A percentile compares a stretch with the other conserved stretches of the same genome.
Evolutionary conservation across 2,888 invertebrate genomes (phyloP).

Genomic region (Bombyx huttoni): DNA sequence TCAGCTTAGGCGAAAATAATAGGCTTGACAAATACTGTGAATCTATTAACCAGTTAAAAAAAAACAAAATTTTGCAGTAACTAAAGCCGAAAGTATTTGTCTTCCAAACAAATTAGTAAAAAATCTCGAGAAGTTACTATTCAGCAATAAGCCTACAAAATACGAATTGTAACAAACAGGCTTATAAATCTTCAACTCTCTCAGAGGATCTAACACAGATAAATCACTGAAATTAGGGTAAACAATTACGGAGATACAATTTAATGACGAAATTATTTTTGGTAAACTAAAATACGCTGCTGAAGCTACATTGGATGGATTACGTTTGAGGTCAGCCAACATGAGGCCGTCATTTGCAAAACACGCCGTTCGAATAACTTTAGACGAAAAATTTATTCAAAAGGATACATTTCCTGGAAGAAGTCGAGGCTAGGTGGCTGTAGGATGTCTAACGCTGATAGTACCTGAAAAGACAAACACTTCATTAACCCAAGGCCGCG

Average conservation of each 20-base stretch:
- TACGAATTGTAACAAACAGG: background rate
- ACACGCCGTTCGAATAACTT: background rate
- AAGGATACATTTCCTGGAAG: conserved; percentile 99
- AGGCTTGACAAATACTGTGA: no score
- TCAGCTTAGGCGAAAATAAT: no score
- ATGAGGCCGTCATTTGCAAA: no score
- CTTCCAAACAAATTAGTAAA: background rate
- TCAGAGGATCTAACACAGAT: background rate
- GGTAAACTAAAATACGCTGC: no score
- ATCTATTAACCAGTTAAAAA: no score
- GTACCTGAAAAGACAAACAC: conserved; percentile 78
- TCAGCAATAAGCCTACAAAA: background rate
- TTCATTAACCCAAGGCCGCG: conserved; percentile 1
- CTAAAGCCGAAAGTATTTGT: no score
- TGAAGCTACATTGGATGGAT: no score
- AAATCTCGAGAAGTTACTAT: background rate
- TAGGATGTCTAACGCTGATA: conserved; percentile 97
- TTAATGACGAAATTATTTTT: no score
- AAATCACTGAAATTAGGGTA: background rate
- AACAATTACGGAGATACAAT: no score
- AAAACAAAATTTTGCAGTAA: no score
- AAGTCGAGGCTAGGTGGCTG: conserved; percentile 99
- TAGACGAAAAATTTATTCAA: conserved; percentile 19
- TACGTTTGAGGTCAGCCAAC: no score
- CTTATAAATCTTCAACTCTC: background rate